Base-by-base conservation (phyloP, 2,888 invertebrate species). In the Agrotis segetum region DNA sequence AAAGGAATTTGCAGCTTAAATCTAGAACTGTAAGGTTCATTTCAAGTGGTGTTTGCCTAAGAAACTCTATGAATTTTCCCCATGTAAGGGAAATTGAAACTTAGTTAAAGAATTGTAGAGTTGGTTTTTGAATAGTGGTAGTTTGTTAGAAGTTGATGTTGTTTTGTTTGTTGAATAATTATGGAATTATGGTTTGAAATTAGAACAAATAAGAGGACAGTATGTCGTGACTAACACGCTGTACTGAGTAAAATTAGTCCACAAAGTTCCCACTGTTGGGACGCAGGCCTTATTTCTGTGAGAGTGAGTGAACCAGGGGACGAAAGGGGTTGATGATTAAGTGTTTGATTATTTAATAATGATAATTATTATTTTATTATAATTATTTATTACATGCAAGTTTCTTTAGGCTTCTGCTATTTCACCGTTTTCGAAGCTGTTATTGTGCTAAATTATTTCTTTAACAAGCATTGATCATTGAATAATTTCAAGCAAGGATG, bases 91-190 rank as follows among this genome's bases (percentile, higher is more conserved):
- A 84, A 61, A 75, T 62, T 74, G 21, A 66, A 40, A 50, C 66
- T 56, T 82, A 76, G 9, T 0, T 0, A 2, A 0, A 1, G 2
- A 0, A 0, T 0, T 0, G 1, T 61, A 83, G 34, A 56, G 67
- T 59, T 68, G 21, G 44, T 29, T 71, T 81, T 17, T 3, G 3
- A 3, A n/a, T 19, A 7, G 16, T 14, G 3, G 24, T 24, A 16
- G 62, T 50, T 29, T 29, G 24, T 29, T 34, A 21, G 49, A 49
- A 49, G 29, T 65, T 52, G 29, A 40, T 53, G 49, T 46, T 67
- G 50, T 64, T 75, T 73, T 59, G 64, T 68, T 79, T 74, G 50
- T 53, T 52, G 55, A 67, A 74, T 64, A 49, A 71, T 24, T 59
- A 34, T 60, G 59, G 46, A 70, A 58, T 62, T 77, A 24, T 70